Conservation (phyloP, 2,797 vertebrate species). For the Arnoldichthys spilopterus region DNA sequence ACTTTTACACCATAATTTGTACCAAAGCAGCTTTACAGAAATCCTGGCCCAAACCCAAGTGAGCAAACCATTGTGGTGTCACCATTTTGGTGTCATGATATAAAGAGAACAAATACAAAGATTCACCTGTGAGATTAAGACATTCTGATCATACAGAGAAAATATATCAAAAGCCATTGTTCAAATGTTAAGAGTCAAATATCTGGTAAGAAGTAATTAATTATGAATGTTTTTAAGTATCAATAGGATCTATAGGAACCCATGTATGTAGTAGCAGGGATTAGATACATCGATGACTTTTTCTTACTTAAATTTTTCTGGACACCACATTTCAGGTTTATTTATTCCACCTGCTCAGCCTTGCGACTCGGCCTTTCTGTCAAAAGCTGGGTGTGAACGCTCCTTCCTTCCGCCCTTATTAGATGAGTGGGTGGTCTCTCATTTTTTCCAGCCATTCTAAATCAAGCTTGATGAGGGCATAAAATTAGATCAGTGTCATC, state of each 20-base stretch:
- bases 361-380: neutral
- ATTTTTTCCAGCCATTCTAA: constrained; percentile 12
- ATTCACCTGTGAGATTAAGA: neutral
- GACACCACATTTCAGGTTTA: neutral
- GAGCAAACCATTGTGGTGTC: no score
- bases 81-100: neutral
- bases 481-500: constrained; percentile 27
- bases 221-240: no score
- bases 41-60: neutral
- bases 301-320: neutral
- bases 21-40: neutral
- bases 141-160: neutral
- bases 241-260: no score
- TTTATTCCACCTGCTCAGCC: constrained; percentile 14
- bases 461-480: constrained; percentile 14
- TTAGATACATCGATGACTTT: neutral
- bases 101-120: neutral
- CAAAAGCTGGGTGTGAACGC: neutral
- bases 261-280: no score
- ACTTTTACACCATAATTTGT: no score
- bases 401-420: constrained; percentile 1
- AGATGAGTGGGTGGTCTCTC: constrained; percentile 24
- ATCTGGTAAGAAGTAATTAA: no score
- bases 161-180: no score
- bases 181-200: no score